Conservation (phyloP, 2,113 vertebrate species). For the Sakesphorus luctuosus region DNA sequence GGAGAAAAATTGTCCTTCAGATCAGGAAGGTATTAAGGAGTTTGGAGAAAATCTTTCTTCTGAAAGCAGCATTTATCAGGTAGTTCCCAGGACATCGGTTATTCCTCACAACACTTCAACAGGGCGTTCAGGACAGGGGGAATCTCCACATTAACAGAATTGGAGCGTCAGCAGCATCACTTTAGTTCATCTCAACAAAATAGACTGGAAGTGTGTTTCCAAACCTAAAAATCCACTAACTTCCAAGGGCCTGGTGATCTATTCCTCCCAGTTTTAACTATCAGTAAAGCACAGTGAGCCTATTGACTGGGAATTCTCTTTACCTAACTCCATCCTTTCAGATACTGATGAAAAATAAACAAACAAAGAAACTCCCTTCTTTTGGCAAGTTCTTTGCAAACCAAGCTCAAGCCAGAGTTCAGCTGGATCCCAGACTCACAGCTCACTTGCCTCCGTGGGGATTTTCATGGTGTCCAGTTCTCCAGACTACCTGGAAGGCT, state of each 20-base stretch:
- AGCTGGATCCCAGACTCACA: neutral
- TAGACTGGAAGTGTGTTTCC: neutral
- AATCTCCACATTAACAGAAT: neutral
- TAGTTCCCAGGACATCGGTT: neutral
- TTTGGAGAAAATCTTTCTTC: neutral
- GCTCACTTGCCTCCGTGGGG: neutral
- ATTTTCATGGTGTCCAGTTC: neutral
- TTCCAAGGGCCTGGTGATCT: neutral
- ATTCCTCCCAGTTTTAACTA: neutral
- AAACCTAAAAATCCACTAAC: neutral
- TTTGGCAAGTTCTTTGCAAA: neutral
- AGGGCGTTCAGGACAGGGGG: neutral
- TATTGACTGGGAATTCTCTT: neutral
- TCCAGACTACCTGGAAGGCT: slow-evolving; percentile 40
- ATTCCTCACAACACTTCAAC: neutral
- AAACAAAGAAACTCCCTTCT: neutral
- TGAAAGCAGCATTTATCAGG: slow-evolving; percentile 51
- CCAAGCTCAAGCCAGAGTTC: neutral
- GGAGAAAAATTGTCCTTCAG: slow-evolving; percentile 69
- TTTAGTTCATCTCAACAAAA: neutral
- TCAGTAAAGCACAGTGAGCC: neutral
- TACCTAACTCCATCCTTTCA: neutral
- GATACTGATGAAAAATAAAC: neutral
- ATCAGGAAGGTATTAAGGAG: slow-evolving; percentile 53
- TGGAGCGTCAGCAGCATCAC: neutral